These are phyloP conservation scores for Limnephilus lunatus DNA, from an alignment of 2,888 invertebrate genomes.

Conservation along the genomic window DNA sequence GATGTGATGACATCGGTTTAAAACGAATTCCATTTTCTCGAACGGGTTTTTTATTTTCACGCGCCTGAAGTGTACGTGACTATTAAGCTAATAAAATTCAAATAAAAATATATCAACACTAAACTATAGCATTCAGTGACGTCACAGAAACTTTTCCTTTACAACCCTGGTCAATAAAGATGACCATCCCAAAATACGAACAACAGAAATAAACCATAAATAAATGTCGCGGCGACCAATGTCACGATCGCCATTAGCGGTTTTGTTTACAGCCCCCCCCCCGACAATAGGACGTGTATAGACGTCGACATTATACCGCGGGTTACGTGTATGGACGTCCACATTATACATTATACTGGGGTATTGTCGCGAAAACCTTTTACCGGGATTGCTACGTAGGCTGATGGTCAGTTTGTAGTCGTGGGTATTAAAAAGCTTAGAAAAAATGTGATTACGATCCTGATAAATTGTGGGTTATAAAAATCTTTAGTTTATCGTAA, in stretches of 20 bases:
- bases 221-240: slow-evolving; percentile 21
- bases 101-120: background rate
- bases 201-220: slow-evolving; percentile 9
- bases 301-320: background rate
- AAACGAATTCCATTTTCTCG: too few relatives aligned
- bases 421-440: background rate
- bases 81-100: background rate
- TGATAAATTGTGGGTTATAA: background rate
- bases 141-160: background rate
- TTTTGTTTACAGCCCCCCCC: background rate
- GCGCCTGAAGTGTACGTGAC: background rate
- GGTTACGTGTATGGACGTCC: background rate
- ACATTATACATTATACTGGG: background rate
- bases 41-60: too few relatives aligned
- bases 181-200: background rate
- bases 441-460: background rate
- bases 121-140: background rate
- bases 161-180: background rate
- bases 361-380: background rate
- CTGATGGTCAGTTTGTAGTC: background rate
- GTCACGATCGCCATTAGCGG: slow-evolving; percentile 21
- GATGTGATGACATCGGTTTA: too few relatives aligned
- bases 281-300: background rate
- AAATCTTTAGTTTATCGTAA: background rate
- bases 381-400: background rate